Conservation (phyloP, 2,888 invertebrate genomes). For the Eurytoma adleriae region DNA sequence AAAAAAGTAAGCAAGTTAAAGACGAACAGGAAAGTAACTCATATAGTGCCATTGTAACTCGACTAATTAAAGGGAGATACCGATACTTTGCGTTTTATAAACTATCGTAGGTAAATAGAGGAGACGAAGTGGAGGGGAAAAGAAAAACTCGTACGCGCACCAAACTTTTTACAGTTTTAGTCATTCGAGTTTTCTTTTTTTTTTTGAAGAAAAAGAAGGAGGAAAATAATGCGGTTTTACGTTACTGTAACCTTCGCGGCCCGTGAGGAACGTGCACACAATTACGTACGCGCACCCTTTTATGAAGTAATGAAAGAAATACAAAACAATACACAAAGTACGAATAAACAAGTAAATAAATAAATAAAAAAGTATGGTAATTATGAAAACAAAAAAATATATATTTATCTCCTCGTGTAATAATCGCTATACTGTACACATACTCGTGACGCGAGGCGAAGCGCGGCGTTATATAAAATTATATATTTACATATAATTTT, state of each 20-base stretch:
- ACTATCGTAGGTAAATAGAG: conserved; percentile 10
- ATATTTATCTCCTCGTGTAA: conserved; percentile 32
- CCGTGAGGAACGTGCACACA: not conserved
- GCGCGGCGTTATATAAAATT: conserved; percentile 42
- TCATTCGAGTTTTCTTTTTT: conserved; percentile 4
- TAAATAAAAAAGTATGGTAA: conserved; percentile 34
- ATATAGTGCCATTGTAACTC: conserved; percentile 73
- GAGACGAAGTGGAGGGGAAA: not conserved
- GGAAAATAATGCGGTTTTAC: too few species aligned
- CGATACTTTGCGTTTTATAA: conserved; percentile 45
- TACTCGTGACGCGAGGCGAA: not conserved
- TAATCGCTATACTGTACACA: conserved; percentile 43
- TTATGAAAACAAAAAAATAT: conserved; percentile 39
- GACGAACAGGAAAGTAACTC: conserved; percentile 63
- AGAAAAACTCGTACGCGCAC: conserved; percentile 48
- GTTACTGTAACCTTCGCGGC: too few species aligned
- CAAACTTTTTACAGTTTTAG: conserved; percentile 62
- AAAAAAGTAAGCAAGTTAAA: conserved; percentile 19
- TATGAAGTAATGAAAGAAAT: too few species aligned
- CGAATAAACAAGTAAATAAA: not conserved
- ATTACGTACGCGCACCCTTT: too few species aligned
- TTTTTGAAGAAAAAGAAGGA: too few species aligned
- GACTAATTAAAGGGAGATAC: conserved; percentile 64
- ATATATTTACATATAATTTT: conserved; percentile 49
- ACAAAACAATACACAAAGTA: conserved; percentile 7